A percentile compares a stretch with the other conserved stretches of the same genome.
phyloP scores from a whole-genome alignment of 2,888 invertebrate genomes.

The Lochmaea capreae region DNA sequence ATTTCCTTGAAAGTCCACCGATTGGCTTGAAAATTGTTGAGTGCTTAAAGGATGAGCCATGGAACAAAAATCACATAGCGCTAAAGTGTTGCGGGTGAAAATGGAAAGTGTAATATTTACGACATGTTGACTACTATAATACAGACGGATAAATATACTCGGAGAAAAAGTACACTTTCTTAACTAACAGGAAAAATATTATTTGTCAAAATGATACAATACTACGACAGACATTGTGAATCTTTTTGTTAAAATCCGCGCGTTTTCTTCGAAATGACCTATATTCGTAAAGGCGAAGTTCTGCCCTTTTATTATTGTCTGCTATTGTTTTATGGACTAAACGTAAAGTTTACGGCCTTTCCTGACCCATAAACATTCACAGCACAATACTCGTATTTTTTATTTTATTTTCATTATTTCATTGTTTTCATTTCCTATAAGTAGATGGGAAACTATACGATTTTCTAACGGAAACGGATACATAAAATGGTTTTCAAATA shows the following conservation, averaged over 20 bases:
- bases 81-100: too few relatives aligned
- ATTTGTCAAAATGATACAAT: too few relatives aligned
- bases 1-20: too few relatives aligned
- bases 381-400: not conserved
- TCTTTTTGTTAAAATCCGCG: not conserved
- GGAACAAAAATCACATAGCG: too few relatives aligned
- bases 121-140: too few relatives aligned
- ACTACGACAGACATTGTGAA: too few relatives aligned
- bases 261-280: not conserved
- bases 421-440: conserved; percentile 16
- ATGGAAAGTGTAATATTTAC: too few relatives aligned
- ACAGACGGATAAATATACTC: too few relatives aligned
- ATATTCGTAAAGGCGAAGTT: not conserved
- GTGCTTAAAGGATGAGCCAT: too few relatives aligned
- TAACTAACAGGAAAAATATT: too few relatives aligned
- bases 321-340: conserved; percentile 18
- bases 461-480: not conserved
- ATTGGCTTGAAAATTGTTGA: too few relatives aligned
- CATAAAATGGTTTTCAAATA: conserved; percentile 2
- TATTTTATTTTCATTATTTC: conserved; percentile 14
- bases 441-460: not conserved
- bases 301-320: conserved; percentile 3
- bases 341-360: conserved; percentile 1
- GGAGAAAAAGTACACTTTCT: too few relatives aligned
- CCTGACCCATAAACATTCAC: conserved; percentile 20